Conservation (phyloP, 2,113 vertebrate species). For the Argyrosomus japonicus region DNA sequence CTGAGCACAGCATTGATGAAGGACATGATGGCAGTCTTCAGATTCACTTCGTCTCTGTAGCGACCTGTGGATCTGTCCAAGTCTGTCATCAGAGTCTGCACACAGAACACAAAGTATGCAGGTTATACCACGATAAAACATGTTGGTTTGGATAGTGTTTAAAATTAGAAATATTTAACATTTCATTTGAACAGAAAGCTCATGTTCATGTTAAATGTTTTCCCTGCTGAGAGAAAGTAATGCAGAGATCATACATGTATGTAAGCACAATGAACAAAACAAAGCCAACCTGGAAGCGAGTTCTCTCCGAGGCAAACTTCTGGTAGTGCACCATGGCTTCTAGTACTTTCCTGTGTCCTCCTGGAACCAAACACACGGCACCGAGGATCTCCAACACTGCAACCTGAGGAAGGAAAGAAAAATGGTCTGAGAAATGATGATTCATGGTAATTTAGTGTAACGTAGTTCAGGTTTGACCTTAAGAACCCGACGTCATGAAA, state of each 20-base stretch:
- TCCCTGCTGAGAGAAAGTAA: too few species aligned
- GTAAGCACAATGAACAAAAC: background rate
- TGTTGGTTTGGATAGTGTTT: too few species aligned
- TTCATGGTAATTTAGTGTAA: too few species aligned
- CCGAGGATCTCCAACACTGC: slow-evolving; percentile 95
- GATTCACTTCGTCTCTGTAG: slow-evolving; percentile 94
- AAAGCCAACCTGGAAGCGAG: slow-evolving; percentile 92
- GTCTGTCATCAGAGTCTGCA: slow-evolving; percentile 90
- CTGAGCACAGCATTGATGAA: slow-evolving; percentile 97
- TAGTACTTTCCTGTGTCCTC: slow-evolving; percentile 93
- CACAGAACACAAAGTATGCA: background rate
- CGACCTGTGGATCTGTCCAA: slow-evolving; percentile 91
- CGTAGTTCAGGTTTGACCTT: background rate
- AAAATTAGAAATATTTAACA: too few species aligned
- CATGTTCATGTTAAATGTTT: too few species aligned
- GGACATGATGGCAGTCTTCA: slow-evolving; percentile 97
- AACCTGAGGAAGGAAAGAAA: slow-evolving; percentile 30
- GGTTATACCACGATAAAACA: background rate
- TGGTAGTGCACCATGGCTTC: slow-evolving; percentile 96
- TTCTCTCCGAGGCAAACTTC: slow-evolving; percentile 91
- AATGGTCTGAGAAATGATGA: background rate
- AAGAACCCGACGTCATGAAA: background rate
- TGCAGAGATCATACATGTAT: too few species aligned
- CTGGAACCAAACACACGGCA: slow-evolving; percentile 93
- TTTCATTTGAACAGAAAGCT: too few species aligned